Conservation (phyloP, 1,140 invertebrate species). For the Solen grandis region DNA sequence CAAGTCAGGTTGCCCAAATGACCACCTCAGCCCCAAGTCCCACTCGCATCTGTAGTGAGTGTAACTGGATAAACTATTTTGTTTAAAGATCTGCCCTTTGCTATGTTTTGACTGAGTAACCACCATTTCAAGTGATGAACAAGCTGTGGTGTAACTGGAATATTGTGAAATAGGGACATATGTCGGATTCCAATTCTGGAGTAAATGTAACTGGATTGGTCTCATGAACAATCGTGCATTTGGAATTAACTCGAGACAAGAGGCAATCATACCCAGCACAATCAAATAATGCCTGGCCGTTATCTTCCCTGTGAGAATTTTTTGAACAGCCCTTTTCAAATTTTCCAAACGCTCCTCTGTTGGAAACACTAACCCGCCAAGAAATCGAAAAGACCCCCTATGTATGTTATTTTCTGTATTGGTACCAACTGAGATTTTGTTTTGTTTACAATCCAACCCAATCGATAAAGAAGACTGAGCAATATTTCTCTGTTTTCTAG, state of each 20-base stretch:
- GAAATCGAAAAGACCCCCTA: slow-evolving; percentile 24
- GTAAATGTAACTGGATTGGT: slow-evolving; percentile 24
- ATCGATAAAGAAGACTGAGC: slow-evolving; percentile 16
- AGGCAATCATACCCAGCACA: slow-evolving; percentile 23
- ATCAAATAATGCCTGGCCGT: background rate
- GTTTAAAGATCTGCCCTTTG: slow-evolving; percentile 4
- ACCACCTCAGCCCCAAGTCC: slow-evolving; percentile 19
- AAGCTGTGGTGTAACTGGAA: background rate
- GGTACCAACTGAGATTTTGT: background rate
- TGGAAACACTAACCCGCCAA: slow-evolving; percentile 10
- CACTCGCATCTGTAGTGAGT: slow-evolving; percentile 10
- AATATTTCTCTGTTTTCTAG: no score
- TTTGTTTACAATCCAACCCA: slow-evolving; percentile 33
- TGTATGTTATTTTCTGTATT: slow-evolving; percentile 18
- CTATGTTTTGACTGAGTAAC: slow-evolving; percentile 4
- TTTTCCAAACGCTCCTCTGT: background rate
- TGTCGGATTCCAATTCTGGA: background rate
- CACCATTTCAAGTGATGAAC: background rate
- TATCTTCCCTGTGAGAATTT: background rate
- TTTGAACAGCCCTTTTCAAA: background rate
- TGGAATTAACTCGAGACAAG: slow-evolving; percentile 18
- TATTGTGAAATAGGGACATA: background rate
- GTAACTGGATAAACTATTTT: background rate
- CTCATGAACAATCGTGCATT: no score
- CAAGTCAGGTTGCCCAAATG: background rate